Base-by-base conservation (phyloP, 2,888 invertebrate species). In the Plagiodera versicolora region DNA sequence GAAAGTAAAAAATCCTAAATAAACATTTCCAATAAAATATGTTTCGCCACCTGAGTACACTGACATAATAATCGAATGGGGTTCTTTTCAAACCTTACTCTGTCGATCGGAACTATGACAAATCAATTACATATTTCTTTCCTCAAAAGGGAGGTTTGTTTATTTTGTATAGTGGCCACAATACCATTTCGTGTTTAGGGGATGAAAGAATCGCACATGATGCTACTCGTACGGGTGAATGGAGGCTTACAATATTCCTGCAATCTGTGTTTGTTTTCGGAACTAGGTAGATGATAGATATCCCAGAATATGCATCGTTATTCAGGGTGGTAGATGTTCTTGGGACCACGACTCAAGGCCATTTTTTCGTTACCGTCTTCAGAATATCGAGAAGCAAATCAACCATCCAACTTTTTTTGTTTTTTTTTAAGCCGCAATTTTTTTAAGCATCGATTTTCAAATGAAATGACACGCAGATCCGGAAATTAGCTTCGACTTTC, bases 51-150 rank as follows among this genome's bases (percentile, higher is more conserved):
- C 65, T 65, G 65, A 65, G 65, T 62, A 65, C 62, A 65, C 62
- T 46, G 16, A 53, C 58, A 52, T 39, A 39, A 60, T 47, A 61
- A 60, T 54, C 51, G 55, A 54, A 44, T 46, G 51, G 59, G 61
- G 57, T 56, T 53, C 60, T 30, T 32, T 60, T 49, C 24, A 56
- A 55, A 57, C 59, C 44, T 44, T 24, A 17, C 35, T 44, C 39
- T 67, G 63, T 67, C 61, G 63, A 67, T 68, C 67, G 62, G 61
- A 64, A 66, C 70, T 72, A 68, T 72, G 72, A 72, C 72, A 72
- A 72, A 72, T 72, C 72, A 72, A 72, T 72, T 71, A 69, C 65
- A 68, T 65, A 61, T 44, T 44, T 53, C 48, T 67, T 70, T 66
- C 61, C 58, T 63, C 66, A 68, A 67, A 70, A 65, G 68, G 67